Base-by-base conservation (phyloP, 2,113 vertebrate genomes). In the Lamprologus tigripictilis region DNA sequence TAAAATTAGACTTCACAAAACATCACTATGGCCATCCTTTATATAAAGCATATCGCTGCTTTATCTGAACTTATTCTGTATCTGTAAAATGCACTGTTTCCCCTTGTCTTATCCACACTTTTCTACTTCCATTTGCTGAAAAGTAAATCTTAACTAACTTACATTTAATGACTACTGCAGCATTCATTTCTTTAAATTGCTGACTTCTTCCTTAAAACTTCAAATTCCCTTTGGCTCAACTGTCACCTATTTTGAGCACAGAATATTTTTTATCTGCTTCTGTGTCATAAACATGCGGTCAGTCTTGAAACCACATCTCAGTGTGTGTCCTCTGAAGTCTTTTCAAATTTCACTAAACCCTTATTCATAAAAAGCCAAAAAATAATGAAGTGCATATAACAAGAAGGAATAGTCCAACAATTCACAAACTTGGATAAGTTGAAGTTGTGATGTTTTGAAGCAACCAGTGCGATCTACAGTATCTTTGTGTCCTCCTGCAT, bases 361-460 rank as follows among this genome's bases (percentile, higher is more conserved):
- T 14, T 83, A 84, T 76, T 66, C 2, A 6, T 68, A 54, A 19
- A 71, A 31, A 33, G 23, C 53, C 84, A 85, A 71, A 63, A 88
- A 88, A 81, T 45, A 81, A 35, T 33, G 3, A 82, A 37, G 66
- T 66, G 84, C 81, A 10, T 37, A 14, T n/a, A 81, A 45, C 17
- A 58, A 83, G 76, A 71, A 88, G 17, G 87, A 89, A 90, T 85
- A 89, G 8, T 88, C 37, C 81, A 91, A 93, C 84, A 84, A 26
- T 4, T 17, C 35, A 51, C 73, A 80, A 90, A 85, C 53, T 76
- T 3, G 76, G 86, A 78, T 91, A 92, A 82, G 83, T 21, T 58
- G 12, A 83, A 73, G 90, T 81, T 79, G n/a, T 51, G 55, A 26
- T 23, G 23, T 86, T 80, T 91, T 4, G 2, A 42, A 6, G 26